Conservation (phyloP, 2,888 invertebrate species). For the Leptodirus hochenwartii region DNA sequence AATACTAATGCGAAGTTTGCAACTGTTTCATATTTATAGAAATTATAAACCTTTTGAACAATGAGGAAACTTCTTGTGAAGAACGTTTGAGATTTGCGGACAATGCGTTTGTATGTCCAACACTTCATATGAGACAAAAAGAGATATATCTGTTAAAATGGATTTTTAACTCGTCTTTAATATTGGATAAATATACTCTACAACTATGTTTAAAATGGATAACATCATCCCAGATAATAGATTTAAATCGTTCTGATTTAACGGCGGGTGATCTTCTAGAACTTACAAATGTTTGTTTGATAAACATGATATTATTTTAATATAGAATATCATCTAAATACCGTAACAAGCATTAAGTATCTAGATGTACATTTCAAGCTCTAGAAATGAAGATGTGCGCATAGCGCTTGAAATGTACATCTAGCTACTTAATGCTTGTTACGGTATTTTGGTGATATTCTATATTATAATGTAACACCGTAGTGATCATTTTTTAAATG, state of each 20-base stretch:
- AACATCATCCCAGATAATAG: background rate
- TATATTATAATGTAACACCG: too few species aligned
- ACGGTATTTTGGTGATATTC: too few species aligned
- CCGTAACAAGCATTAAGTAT: too few species aligned
- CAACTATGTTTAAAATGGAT: background rate
- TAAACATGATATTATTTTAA: too few species aligned
- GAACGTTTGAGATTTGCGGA: conserved; percentile 21
- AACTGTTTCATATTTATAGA: conserved; percentile 14
- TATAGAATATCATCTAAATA: too few species aligned
- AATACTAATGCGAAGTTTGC: background rate
- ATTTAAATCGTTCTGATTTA: background rate
- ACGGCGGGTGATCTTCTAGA: background rate
- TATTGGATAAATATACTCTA: conserved; percentile 8
- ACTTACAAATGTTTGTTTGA: conserved; percentile 1
- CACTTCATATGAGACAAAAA: conserved; percentile 6
- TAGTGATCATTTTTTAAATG: too few species aligned
- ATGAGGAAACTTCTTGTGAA: conserved; percentile 17
- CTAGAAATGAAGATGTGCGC: too few species aligned
- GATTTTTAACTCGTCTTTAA: conserved; percentile 9
- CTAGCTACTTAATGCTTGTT: too few species aligned
- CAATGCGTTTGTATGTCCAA: conserved; percentile 17
- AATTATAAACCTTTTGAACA: conserved; percentile 16
- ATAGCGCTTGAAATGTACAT: too few species aligned
- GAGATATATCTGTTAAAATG: conserved; percentile 10
- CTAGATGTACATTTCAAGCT: conserved; percentile 1